phyloP scores from a whole-genome alignment of 2,888 invertebrate genomes.

The Tuberolachnus salignus region DNA sequence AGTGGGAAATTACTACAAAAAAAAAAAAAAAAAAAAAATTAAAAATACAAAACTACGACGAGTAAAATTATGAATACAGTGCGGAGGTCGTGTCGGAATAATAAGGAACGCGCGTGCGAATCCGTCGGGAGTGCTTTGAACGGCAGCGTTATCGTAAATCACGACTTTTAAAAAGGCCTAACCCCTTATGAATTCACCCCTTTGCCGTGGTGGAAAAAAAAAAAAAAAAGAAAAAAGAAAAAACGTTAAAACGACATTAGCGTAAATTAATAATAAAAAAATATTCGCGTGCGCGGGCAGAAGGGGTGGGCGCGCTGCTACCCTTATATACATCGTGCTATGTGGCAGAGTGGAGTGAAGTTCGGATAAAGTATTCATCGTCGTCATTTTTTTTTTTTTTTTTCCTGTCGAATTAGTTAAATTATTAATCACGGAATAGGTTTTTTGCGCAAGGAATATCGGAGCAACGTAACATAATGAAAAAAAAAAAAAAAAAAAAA shows the following conservation, averaged over 20 bases:
- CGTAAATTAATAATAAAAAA: conserved; percentile 50
- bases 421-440: conserved; percentile 33
- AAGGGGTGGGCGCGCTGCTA: not conserved
- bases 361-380: conserved; percentile 12
- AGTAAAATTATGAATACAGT: too few relatives aligned
- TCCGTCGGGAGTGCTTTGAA: conserved; percentile 18
- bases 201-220: not conserved
- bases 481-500: conserved; percentile 9
- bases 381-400: not conserved
- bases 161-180: conserved; percentile 28
- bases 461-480: too few relatives aligned
- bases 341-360: not conserved
- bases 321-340: not conserved
- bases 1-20: too few relatives aligned
- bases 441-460: not conserved
- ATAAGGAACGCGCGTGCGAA: not conserved
- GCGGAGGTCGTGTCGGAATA: not conserved
- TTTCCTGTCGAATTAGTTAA: conserved; percentile 33
- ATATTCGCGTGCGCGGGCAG: conserved; percentile 24
- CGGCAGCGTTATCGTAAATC: conserved; percentile 55
- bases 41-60: too few relatives aligned
- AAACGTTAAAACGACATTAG: conserved; percentile 50
- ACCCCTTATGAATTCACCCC: conserved; percentile 33
- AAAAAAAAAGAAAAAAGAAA: too few relatives aligned
- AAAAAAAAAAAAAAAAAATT: too few relatives aligned